Percentiles rank a stretch among this genome's conserved stretches.
Conservation (phyloP, 1,140 invertebrate species). For the Euura lappo region DNA sequence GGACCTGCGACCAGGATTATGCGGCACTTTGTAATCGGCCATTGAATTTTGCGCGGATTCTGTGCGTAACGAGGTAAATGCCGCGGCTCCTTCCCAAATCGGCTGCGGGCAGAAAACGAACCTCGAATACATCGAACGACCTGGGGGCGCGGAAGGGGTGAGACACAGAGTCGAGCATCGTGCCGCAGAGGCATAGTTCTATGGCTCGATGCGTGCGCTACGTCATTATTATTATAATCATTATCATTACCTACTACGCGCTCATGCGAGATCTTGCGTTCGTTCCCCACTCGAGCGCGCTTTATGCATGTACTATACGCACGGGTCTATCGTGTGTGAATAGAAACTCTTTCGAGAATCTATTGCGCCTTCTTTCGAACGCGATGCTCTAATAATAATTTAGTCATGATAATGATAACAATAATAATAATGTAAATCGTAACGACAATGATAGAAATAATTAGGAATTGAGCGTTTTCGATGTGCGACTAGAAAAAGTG, state of each 20-base stretch:
- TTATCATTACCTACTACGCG: not conserved
- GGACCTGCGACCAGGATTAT: no score
- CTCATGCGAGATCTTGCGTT: no score
- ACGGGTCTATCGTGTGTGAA: no score
- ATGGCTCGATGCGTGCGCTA: not conserved
- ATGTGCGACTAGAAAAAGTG: no score
- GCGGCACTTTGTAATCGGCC: no score
- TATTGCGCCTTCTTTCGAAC: no score
- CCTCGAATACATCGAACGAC: not conserved
- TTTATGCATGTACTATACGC: no score
- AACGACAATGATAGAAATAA: not conserved
- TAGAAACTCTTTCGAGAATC: no score
- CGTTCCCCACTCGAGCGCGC: no score
- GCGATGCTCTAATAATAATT: not conserved
- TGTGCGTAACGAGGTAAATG: not conserved
- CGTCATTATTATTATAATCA: not conserved
- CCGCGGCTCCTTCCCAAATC: not conserved
- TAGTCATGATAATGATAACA: not conserved
- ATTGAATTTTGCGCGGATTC: not conserved
- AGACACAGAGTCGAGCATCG: not conserved
- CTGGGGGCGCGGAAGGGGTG: not conserved
- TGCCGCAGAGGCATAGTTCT: no score
- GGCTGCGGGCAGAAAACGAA: not conserved
- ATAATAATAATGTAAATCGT: not conserved
- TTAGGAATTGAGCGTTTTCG: no score